Base-by-base conservation (phyloP, 2,888 invertebrate species). In the Argyra leucocephala region DNA sequence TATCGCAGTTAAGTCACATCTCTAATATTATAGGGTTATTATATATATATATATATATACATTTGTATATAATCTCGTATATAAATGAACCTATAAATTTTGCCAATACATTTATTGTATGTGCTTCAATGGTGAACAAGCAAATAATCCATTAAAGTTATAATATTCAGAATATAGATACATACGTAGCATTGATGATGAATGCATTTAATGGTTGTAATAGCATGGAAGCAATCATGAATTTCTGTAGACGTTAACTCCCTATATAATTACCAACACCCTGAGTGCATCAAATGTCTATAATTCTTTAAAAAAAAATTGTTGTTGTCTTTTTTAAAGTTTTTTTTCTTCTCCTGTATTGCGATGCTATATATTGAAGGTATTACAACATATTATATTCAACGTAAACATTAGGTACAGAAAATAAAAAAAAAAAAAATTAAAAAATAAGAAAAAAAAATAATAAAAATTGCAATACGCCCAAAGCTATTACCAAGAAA, bases 231-330 rank as follows among this genome's bases (percentile, higher is more conserved):
- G 48, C 48, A 60, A 63, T 65, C 48, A 48, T 18, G 48, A 18
- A 48, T 48, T 48, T 5, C 48, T 48, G 74, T 76, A 77, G 77
- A 76, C 77, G 75, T 76, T 76, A 78, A 78, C 74, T 75, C 77
- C 77, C 78, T 77, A 76, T 48, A 48, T 78, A 77, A 77, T 77
- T 77, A 78, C 76, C 76, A 74, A 77, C 77, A 77, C 77, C 78
- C 77, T 75, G 77, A 75, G 48, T 18, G 18, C 48, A 48, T 48
- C 48, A 48, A 48, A 48, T 48, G 48, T 48, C 48, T 48, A 48
- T 48, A 48, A 48, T 48, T 48, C 48, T 48, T 48, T n/a, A 18
- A 18, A 12, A 48, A 48, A 18, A 18, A 12, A 18, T 48, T 48
- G 5, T 37, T 37, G 26, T 26, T 48, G 1, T 48, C 18, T 18